A percentile compares a stretch with the other conserved stretches of the same genome.
phyloP scores from a whole-genome alignment of 2,797 vertebrate species.

The Lerista edwardsae region DNA sequence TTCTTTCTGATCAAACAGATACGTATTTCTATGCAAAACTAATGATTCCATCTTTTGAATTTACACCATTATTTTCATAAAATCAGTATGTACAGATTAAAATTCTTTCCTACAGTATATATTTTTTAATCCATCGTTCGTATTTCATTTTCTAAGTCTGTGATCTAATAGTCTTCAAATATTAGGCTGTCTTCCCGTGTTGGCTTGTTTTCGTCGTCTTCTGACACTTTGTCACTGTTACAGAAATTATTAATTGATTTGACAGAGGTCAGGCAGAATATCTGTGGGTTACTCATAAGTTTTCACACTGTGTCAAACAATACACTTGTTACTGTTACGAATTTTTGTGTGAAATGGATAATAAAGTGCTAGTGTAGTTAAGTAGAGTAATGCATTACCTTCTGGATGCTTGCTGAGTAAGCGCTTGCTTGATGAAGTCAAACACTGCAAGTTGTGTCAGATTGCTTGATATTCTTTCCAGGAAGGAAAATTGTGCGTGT shows the following conservation, averaged over 20 bases:
- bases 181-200: slow-evolving; percentile 23
- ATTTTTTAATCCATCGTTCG: not conserved
- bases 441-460: slow-evolving; percentile 8
- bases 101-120: slow-evolving; percentile 11
- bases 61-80: no score
- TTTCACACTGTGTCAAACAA: slow-evolving; percentile 53
- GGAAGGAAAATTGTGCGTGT: slow-evolving; percentile 41
- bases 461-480: slow-evolving; percentile 41
- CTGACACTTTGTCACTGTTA: slow-evolving; percentile 51
- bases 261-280: slow-evolving; percentile 49
- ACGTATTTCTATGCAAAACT: no score
- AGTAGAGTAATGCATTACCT: slow-evolving; percentile 57
- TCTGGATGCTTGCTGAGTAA: slow-evolving; percentile 52
- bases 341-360: slow-evolving; percentile 53
- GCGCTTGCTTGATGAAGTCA: slow-evolving; percentile 47
- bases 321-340: slow-evolving; percentile 16
- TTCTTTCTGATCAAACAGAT: no score
- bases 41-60: no score
- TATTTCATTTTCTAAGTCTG: slow-evolving; percentile 5
- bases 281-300: slow-evolving; percentile 25
- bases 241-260: slow-evolving; percentile 50
- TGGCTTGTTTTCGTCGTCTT: slow-evolving; percentile 36
- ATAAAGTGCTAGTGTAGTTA: slow-evolving; percentile 52
- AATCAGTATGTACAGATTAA: not conserved
- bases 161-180: not conserved